Base-by-base conservation (phyloP, 53 echinoderm and acorn worm species). In the Stichopus horrens region DNA sequence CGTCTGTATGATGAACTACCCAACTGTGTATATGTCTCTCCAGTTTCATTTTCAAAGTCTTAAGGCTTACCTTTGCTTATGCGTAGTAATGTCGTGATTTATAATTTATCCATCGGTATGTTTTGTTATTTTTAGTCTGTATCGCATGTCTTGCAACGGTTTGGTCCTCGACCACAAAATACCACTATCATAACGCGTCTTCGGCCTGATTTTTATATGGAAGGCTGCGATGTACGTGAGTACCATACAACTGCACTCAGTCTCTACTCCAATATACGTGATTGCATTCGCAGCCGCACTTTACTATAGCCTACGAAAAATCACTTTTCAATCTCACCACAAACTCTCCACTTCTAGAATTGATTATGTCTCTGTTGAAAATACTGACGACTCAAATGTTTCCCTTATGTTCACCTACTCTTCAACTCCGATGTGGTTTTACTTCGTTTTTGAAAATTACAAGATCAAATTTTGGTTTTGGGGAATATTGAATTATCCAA, bases 101-200 rank as follows among this genome's bases (percentile, higher is more conserved):
- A 16, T 94, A 0, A 86, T 92, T 1, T 94, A 94, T 68, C 89
- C 92, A 11, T 77, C 88, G 16, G 55, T 86, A 11, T 92, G 88
- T 37, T 85, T 76, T 52, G 77, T 86, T 8, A 90, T 94, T 7
- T 86, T 92, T 14, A 55, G 56, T 0, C 74, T 94, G 5, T 77
- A 91, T 59, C 92, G 92, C 6, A 10, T 67, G 5, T 77, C 90
- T 8, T 94, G 94, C 77, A 37, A 94, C 7, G 8, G 22, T 4
- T 94, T 92, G 54, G 74, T 83, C 73, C 23, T 92, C 5, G 92
- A 94, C 14, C 9, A 76, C 23, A 16, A 76, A 14, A 7, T 4
- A 10, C 18, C 0, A 52, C 51, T 16, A 53, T 53, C 54, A 53
- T 58, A 21, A 67, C 37, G 8, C 23, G 86, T 18, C 63, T 92